phyloP scores from a whole-genome alignment of 1,140 invertebrate species.

The Drosophila bocqueti region DNA sequence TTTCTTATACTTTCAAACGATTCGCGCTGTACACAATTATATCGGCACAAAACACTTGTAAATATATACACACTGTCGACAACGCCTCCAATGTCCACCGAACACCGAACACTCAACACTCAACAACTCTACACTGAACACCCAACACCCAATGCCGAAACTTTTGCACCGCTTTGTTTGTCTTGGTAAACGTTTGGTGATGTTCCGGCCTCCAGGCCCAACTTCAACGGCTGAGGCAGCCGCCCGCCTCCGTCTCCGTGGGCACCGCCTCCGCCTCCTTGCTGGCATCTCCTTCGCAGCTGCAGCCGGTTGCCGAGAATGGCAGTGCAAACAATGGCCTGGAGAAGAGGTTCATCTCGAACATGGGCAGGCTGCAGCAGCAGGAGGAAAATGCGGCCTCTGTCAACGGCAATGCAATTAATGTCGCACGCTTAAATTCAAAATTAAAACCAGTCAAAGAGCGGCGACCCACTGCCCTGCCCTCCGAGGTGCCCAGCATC shows the following conservation, averaged over 20 bases:
- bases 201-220: slow-evolving; percentile 55
- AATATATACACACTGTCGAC: slow-evolving; percentile 58
- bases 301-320: slow-evolving; percentile 54
- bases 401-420: slow-evolving; percentile 71
- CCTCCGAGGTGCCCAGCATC: slow-evolving; percentile 66
- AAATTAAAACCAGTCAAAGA: slow-evolving; percentile 83
- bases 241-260: slow-evolving; percentile 4
- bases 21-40: slow-evolving; percentile 57
- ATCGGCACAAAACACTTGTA: slow-evolving; percentile 68
- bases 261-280: slow-evolving; percentile 18
- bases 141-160: slow-evolving; percentile 28
- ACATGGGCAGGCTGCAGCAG: slow-evolving; percentile 39
- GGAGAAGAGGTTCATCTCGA: slow-evolving; percentile 54
- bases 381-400: slow-evolving; percentile 10
- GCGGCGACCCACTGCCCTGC: slow-evolving; percentile 75
- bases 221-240: slow-evolving; percentile 65
- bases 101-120: slow-evolving; percentile 21
- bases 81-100: slow-evolving; percentile 48
- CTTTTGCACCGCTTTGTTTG: slow-evolving; percentile 71
- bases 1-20: slow-evolving; percentile 80
- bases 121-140: neutral
- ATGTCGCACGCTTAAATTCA: slow-evolving; percentile 71
- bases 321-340: slow-evolving; percentile 35
- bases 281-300: slow-evolving; percentile 17
- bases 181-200: slow-evolving; percentile 72